These are phyloP conservation scores for Jacana jacana DNA, from an alignment of 2,113 vertebrate species.

Conservation along the genomic window DNA sequence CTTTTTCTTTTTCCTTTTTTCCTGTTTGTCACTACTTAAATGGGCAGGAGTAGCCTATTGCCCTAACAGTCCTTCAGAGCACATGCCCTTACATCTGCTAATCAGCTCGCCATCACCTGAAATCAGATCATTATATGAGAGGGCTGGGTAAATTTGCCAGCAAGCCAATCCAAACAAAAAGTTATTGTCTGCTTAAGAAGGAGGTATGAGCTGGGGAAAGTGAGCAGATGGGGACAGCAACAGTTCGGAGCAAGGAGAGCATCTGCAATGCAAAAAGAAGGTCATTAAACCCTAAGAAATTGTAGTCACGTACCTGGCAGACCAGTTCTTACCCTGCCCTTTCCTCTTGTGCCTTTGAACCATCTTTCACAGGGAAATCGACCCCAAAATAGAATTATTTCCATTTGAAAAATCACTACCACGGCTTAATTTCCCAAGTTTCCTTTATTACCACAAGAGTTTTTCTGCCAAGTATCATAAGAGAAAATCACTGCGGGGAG, in stretches of 20 bases:
- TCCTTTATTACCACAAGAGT: neutral
- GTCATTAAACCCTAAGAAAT: neutral
- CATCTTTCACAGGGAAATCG: neutral
- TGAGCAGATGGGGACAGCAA: neutral
- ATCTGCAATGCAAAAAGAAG: neutral
- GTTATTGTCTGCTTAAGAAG: neutral
- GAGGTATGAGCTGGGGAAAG: neutral
- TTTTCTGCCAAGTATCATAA: neutral
- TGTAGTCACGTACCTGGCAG: neutral
- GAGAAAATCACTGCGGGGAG: neutral
- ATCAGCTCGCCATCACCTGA: neutral
- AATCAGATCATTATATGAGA: neutral
- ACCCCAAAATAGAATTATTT: neutral
- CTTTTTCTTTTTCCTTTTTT: no score
- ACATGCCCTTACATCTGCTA: neutral
- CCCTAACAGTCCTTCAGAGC: neutral
- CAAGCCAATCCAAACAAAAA: neutral
- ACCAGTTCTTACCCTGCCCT: neutral
- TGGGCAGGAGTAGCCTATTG: neutral
- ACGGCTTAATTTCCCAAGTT: neutral
- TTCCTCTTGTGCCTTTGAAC: neutral
- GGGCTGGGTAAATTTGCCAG: conserved; percentile 6
- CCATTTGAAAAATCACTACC: neutral
- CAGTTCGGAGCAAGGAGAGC: neutral
- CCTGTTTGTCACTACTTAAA: neutral